These are phyloP conservation scores for Proteles cristata DNA, from an alignment of 2,113 vertebrate species.

Conservation along the genomic window DNA sequence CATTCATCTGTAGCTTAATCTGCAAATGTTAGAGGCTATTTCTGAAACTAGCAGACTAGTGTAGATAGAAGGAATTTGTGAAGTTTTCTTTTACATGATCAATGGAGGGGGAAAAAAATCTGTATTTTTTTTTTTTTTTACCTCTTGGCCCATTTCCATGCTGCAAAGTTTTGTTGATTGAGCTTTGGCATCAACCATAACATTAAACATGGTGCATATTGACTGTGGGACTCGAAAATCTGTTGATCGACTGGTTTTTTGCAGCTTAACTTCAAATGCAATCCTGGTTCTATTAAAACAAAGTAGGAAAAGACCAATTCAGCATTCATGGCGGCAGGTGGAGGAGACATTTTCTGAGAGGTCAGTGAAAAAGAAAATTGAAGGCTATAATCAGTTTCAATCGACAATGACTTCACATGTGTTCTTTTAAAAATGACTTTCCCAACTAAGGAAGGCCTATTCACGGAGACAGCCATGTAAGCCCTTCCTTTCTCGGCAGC, in stretches of 20 bases:
- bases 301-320: slow-evolving; percentile 81
- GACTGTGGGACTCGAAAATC: slow-evolving; percentile 99
- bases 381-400: slow-evolving; percentile 71
- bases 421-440: slow-evolving; percentile 66
- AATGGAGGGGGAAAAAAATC: slow-evolving; percentile 65
- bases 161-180: slow-evolving; percentile 99
- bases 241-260: slow-evolving; percentile 98
- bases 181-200: slow-evolving; percentile 99
- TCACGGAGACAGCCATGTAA: slow-evolving; percentile 18
- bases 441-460: slow-evolving; percentile 58
- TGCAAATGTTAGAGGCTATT: slow-evolving; percentile 74
- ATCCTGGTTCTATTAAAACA: slow-evolving; percentile 92
- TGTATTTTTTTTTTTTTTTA: slow-evolving; percentile 92
- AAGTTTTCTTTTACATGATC: slow-evolving; percentile 80
- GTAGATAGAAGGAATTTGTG: slow-evolving; percentile 79
- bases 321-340: slow-evolving; percentile 77
- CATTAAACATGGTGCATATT: slow-evolving; percentile 99
- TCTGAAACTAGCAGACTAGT: slow-evolving; percentile 80
- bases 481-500: slow-evolving; percentile 50
- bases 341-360: slow-evolving; percentile 72
- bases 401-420: slow-evolving; percentile 76
- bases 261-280: slow-evolving; percentile 98
- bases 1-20: slow-evolving; percentile 79
- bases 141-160: slow-evolving; percentile 99
- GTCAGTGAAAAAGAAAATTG: slow-evolving; percentile 72